Evolutionary conservation across 2,113 vertebrate genomes (phyloP).

Genomic region (Stictonetta naevosa): DNA sequence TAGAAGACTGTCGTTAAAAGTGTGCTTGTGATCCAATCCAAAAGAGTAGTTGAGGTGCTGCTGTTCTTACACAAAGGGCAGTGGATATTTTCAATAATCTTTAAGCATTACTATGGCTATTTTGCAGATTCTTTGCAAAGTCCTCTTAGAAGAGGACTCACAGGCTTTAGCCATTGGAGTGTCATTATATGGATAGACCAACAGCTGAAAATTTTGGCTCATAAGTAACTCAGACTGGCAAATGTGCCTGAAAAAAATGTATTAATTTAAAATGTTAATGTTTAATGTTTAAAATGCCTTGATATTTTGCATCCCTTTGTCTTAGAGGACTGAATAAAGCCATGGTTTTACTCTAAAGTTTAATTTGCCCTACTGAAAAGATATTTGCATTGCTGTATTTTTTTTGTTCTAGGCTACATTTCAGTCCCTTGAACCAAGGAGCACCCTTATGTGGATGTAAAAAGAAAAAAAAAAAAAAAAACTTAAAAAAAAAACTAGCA

Average conservation of each 20-base stretch:
- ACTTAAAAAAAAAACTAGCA: too few species aligned
- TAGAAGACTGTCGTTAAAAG: background rate
- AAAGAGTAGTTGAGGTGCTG: background rate
- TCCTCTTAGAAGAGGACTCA: background rate
- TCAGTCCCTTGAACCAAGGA: background rate
- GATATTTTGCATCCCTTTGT: background rate
- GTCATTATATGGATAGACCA: background rate
- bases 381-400: background rate
- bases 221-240: background rate
- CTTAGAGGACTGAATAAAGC: background rate
- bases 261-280: background rate
- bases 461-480: background rate
- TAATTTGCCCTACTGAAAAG: background rate
- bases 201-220: background rate
- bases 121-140: background rate
- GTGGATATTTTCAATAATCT: background rate
- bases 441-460: background rate
- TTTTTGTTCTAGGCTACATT: background rate
- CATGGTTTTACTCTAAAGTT: background rate
- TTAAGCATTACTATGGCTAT: background rate
- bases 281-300: background rate
- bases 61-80: background rate
- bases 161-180: background rate
- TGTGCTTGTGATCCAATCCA: background rate
- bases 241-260: background rate